Percentiles rank a stretch among this genome's conserved stretches.
These are phyloP conservation scores for Microcebus tavaratra DNA, from an alignment of 2,113 vertebrate genomes.

Conservation along the genomic window DNA sequence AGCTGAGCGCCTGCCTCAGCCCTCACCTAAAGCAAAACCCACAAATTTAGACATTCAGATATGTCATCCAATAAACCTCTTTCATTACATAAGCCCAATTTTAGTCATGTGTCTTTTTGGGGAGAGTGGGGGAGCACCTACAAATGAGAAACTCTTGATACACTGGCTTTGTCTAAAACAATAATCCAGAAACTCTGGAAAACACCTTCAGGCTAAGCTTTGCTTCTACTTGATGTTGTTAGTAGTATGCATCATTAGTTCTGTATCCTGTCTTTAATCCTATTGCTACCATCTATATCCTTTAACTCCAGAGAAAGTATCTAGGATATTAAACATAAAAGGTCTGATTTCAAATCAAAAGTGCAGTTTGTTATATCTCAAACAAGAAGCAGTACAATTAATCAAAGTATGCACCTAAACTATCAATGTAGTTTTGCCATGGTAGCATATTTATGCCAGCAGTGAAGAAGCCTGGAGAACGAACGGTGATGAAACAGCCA, in stretches of 20 bases:
- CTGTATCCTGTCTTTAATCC: neutral
- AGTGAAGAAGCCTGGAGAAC: neutral
- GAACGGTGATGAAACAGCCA: neutral
- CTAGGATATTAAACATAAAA: no score
- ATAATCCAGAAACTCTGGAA: neutral
- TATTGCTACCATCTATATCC: accelerated
- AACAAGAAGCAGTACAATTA: no score
- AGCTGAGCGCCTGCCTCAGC: neutral
- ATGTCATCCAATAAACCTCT: neutral
- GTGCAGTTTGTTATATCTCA: no score
- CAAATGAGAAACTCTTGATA: neutral
- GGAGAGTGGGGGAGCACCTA: neutral
- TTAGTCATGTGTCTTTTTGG: neutral
- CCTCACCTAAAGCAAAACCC: no score
- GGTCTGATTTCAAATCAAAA: no score
- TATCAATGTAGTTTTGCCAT: no score
- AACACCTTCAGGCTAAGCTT: neutral
- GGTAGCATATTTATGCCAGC: no score
- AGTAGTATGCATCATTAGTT: neutral
- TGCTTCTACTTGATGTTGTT: neutral
- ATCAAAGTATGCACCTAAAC: no score
- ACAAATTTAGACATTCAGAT: neutral
- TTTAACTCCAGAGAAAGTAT: neutral
- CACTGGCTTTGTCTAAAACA: neutral
- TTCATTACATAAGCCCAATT: neutral